These are phyloP conservation scores for Muscicapa striata DNA, from an alignment of 2,797 vertebrate species.

Conservation along the genomic window DNA sequence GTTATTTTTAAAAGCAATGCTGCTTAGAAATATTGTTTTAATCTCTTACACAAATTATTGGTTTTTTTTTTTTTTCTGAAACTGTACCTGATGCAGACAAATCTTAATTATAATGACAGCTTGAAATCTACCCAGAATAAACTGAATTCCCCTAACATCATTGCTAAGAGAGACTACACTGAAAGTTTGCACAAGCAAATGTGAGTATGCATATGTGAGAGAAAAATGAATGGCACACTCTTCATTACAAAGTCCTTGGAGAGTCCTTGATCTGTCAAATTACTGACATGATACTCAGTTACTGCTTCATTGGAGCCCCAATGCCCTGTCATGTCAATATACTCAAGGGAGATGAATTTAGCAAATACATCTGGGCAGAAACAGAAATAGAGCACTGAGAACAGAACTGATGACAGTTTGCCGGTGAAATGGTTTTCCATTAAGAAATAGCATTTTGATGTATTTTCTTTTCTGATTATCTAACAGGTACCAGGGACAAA, in stretches of 20 bases:
- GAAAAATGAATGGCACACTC: neutral
- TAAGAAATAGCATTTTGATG: neutral
- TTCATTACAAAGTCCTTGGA: neutral
- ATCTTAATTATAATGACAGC: neutral
- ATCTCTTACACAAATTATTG: neutral
- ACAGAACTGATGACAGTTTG: neutral
- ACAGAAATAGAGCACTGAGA: neutral
- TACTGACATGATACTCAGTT: neutral
- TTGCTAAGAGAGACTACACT: neutral
- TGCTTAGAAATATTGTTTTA: neutral
- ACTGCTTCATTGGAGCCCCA: neutral
- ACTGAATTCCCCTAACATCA: neutral
- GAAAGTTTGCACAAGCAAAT: neutral
- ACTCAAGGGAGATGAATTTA: neutral
- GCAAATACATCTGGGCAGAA: neutral
- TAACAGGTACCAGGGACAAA: neutral
- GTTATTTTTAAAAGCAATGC: neutral
- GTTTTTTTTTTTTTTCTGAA: neutral
- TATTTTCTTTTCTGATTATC: neutral
- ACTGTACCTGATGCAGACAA: neutral
- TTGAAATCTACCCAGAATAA: neutral
- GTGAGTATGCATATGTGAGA: neutral
- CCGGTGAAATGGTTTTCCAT: neutral
- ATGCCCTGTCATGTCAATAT: constrained; percentile 17
- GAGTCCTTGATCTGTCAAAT: constrained; percentile 42